These are phyloP conservation scores for Trematocara nigrifrons DNA, from an alignment of 2,113 vertebrate species.

Conservation along the genomic window DNA sequence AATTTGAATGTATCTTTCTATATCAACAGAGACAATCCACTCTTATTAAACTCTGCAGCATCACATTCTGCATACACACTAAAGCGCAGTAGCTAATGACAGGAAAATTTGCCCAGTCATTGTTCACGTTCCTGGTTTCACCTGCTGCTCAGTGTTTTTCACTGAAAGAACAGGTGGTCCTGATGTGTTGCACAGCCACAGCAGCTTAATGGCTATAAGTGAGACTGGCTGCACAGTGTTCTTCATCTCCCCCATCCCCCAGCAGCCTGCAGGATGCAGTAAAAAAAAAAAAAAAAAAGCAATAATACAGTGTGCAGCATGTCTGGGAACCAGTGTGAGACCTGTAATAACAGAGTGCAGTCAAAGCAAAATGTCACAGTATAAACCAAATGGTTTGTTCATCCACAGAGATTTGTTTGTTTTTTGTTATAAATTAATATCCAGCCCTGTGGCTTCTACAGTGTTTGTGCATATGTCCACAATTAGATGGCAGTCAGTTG, in stretches of 20 bases:
- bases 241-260: slow-evolving; percentile 50
- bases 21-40: background rate
- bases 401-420: background rate
- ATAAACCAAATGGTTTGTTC: background rate
- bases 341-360: slow-evolving; percentile 50
- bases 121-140: background rate
- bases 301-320: slow-evolving; percentile 41
- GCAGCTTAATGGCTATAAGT: slow-evolving; percentile 17
- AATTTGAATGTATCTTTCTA: background rate
- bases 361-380: slow-evolving; percentile 11
- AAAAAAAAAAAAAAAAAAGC: slow-evolving; percentile 31
- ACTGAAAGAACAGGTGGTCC: background rate
- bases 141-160: background rate
- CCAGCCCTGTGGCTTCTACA: background rate
- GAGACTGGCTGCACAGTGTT: slow-evolving; percentile 23
- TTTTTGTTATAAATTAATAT: background rate
- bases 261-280: slow-evolving; percentile 39
- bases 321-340: slow-evolving; percentile 33
- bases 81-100: background rate
- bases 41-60: background rate
- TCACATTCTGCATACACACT: background rate
- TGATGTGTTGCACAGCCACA: background rate
- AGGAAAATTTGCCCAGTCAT: background rate
- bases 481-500: slow-evolving; percentile 4
- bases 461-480: background rate